Evolutionary conservation across 2,797 vertebrate genomes (phyloP).

Genomic region (Uromys caudimaculatus): DNA sequence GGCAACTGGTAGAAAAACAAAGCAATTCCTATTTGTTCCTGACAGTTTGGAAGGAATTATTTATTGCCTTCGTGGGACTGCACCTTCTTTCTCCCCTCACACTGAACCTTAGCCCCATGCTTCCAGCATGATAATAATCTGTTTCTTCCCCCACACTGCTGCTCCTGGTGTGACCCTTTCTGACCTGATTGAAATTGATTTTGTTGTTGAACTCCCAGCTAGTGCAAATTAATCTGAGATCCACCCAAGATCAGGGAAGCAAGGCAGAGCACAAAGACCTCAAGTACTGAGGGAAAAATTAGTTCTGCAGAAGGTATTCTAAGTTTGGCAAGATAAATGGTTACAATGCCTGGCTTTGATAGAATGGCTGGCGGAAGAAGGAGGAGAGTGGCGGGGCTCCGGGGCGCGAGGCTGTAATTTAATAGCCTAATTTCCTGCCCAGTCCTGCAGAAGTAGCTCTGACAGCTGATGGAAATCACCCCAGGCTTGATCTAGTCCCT

Average conservation of each 20-base stretch:
- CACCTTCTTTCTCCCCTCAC: constrained; percentile 32
- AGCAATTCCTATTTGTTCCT: constrained; percentile 26
- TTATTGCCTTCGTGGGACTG: constrained; percentile 72
- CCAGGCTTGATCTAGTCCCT: constrained; percentile 92
- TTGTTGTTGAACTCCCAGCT: constrained; percentile 92
- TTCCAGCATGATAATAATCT: constrained; percentile 92
- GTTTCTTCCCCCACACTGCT: constrained; percentile 90
- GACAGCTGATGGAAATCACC: constrained; percentile 95
- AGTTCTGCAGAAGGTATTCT: constrained; percentile 91
- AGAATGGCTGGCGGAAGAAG: constrained; percentile 92
- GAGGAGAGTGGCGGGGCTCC: constrained; percentile 89
- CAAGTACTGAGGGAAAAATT: constrained; percentile 83
- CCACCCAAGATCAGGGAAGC: constrained; percentile 89
- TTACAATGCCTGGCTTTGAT: constrained; percentile 94
- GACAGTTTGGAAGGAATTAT: constrained; percentile 69
- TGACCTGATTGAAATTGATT: constrained; percentile 97
- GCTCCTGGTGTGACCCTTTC: constrained; percentile 90
- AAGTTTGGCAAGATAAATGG: constrained; percentile 94
- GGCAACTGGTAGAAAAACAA: constrained; percentile 59
- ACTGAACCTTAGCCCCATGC: constrained; percentile 83
- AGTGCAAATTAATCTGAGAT: constrained; percentile 93
- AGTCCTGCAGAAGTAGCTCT: constrained; percentile 92
- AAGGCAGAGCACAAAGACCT: constrained; percentile 88
- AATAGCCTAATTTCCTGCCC: constrained; percentile 97
- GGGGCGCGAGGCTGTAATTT: constrained; percentile 93